Evolutionary conservation across 2,888 invertebrate genomes (phyloP).

Genomic region (Pheosia gnoma): DNA sequence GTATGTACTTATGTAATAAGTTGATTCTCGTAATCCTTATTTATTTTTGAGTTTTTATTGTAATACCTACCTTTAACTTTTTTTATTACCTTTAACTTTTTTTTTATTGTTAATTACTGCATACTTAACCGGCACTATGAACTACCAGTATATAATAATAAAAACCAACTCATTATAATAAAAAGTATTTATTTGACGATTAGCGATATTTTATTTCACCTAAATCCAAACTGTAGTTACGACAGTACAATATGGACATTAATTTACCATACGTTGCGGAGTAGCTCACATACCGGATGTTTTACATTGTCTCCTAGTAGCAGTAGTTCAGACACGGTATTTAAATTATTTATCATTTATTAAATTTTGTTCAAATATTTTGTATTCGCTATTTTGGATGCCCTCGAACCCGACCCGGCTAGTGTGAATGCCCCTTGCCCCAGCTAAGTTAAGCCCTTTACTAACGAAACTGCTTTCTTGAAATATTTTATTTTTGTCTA

Average conservation of each 20-base stretch:
- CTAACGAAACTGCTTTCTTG: slow-evolving; percentile 74
- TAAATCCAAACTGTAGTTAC: slow-evolving; percentile 37
- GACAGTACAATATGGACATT: slow-evolving; percentile 17
- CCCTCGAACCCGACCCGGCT: slow-evolving; percentile 77
- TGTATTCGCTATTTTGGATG: slow-evolving; percentile 80
- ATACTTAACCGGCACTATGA: slow-evolving; percentile 79
- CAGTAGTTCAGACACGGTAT: slow-evolving; percentile 73
- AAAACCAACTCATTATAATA: slow-evolving; percentile 75
- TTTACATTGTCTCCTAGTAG: slow-evolving; percentile 57
- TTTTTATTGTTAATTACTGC: slow-evolving; percentile 79
- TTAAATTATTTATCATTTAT: slow-evolving; percentile 48
- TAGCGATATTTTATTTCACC: slow-evolving; percentile 76
- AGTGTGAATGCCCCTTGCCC: slow-evolving; percentile 78
- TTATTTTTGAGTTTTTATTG: slow-evolving; percentile 72
- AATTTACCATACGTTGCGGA: slow-evolving; percentile 43
- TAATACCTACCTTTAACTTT: slow-evolving; percentile 61
- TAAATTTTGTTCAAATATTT: slow-evolving; percentile 61
- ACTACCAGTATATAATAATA: slow-evolving; percentile 66
- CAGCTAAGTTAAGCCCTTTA: slow-evolving; percentile 73
- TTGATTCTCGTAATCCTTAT: slow-evolving; percentile 62
- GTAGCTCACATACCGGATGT: slow-evolving; percentile 82
- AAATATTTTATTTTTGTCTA: slow-evolving; percentile 48
- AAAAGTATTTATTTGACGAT: slow-evolving; percentile 76
- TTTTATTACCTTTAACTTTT: slow-evolving; percentile 53
- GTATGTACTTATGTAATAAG: slow-evolving; percentile 85